These are phyloP conservation scores for Toxotes chatareus DNA, from an alignment of 2,113 vertebrate species.

Conservation along the genomic window DNA sequence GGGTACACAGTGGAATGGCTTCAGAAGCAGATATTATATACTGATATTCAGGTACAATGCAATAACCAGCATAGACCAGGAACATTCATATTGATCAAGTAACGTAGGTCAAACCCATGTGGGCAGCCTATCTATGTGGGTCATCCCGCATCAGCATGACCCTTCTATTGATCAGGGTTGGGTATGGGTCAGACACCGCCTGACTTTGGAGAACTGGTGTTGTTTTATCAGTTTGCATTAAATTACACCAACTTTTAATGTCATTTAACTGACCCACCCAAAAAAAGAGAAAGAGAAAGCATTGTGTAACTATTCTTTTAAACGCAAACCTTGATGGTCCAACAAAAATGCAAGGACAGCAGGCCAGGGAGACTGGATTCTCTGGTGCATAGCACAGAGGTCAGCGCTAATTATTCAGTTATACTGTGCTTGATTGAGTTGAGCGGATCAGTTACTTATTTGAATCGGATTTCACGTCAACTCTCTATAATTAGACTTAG, in stretches of 20 bases:
- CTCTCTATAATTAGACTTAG: constrained; percentile 50
- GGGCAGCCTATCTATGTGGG: no score
- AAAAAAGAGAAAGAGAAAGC: neutral
- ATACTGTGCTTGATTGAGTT: constrained; percentile 37
- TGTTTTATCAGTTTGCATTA: neutral
- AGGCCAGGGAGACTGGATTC: neutral
- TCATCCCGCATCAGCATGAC: neutral
- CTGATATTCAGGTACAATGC: constrained; percentile 4
- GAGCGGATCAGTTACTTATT: constrained; percentile 36
- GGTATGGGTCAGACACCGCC: neutral
- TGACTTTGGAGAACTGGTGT: neutral
- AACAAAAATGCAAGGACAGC: constrained; percentile 1
- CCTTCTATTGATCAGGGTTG: neutral
- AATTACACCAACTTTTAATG: neutral
- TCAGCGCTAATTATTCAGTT: constrained; percentile 50
- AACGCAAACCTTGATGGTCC: neutral
- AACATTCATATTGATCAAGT: no score
- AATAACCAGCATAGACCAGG: constrained; percentile 5
- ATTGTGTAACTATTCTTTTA: neutral
- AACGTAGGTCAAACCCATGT: no score
- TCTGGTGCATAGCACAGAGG: constrained; percentile 22
- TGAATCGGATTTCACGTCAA: constrained; percentile 27
- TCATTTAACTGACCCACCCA: neutral
- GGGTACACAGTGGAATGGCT: constrained; percentile 24
- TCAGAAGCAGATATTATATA: constrained; percentile 18